These are phyloP conservation scores for Caenorhabditis zanzibari DNA, from an alignment of 2,888 invertebrate species.

Conservation along the genomic window DNA sequence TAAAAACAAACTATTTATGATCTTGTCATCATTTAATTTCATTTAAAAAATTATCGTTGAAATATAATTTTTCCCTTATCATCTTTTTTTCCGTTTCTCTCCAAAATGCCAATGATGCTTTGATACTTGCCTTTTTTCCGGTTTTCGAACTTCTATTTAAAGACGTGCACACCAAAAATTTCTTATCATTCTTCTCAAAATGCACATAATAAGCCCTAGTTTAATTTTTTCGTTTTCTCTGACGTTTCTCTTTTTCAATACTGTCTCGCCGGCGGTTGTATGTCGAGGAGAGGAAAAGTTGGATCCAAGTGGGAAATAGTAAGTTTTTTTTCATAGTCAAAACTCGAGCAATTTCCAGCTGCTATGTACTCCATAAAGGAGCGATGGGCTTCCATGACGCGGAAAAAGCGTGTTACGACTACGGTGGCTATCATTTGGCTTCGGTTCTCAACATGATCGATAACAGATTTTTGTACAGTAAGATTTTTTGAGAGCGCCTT, in stretches of 20 bases:
- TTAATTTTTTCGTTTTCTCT: slow-evolving; percentile 13
- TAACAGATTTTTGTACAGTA: slow-evolving; percentile 55
- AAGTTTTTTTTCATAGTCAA: slow-evolving; percentile 10
- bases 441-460: slow-evolving; percentile 54
- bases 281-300: slow-evolving; percentile 39
- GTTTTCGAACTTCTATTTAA: no score
- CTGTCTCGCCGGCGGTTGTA: slow-evolving; percentile 21
- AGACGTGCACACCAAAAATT: no score
- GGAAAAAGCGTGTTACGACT: slow-evolving; percentile 56
- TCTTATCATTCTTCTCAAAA: neutral
- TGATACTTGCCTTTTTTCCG: no score
- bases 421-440: slow-evolving; percentile 59
- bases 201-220: neutral
- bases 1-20: no score
- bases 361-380: slow-evolving; percentile 41
- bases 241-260: neutral
- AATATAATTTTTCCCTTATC: no score
- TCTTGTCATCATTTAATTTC: no score
- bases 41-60: no score
- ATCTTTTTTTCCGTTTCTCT: no score
- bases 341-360: slow-evolving; percentile 35
- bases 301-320: slow-evolving; percentile 52
- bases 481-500: neutral
- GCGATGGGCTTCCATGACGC: slow-evolving; percentile 50
- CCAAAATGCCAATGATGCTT: no score